phyloP scores from a whole-genome alignment of 53 echinoderm and acorn worm genomes.

The Echinarachnius parma region DNA sequence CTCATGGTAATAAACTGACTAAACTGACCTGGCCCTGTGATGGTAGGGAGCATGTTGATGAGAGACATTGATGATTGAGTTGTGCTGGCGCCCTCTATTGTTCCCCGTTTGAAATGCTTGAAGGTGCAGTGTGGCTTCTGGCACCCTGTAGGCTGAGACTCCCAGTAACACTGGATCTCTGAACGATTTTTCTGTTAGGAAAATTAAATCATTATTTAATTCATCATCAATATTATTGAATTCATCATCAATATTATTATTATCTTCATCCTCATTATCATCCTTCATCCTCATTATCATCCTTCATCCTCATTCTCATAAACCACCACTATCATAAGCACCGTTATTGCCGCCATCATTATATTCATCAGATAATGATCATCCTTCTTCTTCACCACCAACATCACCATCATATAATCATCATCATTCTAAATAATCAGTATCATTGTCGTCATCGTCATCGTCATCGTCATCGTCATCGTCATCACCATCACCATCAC shows the following conservation, averaged over 20 bases:
- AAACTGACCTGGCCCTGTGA: slow-evolving; percentile 23
- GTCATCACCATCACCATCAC: slow-evolving; percentile 4
- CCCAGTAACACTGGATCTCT: slow-evolving; percentile 70
- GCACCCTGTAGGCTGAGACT: slow-evolving; percentile 67
- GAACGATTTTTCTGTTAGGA: slow-evolving; percentile 57
- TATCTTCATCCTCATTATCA: too few species aligned
- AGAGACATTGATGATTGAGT: not conserved
- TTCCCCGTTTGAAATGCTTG: slow-evolving; percentile 30
- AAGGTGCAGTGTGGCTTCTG: slow-evolving; percentile 72
- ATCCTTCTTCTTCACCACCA: not conserved
- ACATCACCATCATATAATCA: slow-evolving; percentile 8
- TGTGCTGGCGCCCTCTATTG: not conserved
- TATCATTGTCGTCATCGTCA: not conserved
- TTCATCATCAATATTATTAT: too few species aligned
- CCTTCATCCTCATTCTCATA: too few species aligned
- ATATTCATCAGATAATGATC: not conserved
- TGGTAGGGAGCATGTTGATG: slow-evolving; percentile 34
- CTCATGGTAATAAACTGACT: too few species aligned
- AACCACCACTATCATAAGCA: not conserved
- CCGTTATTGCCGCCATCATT: not conserved
- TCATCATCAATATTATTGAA: too few species aligned
- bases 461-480: slow-evolving; percentile 11
- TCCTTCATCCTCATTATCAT: too few species aligned
- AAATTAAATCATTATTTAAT: too few species aligned
- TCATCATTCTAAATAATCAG: not conserved